phyloP scores from a whole-genome alignment of 1,140 invertebrate species.

The Euura saliciscinereae region DNA sequence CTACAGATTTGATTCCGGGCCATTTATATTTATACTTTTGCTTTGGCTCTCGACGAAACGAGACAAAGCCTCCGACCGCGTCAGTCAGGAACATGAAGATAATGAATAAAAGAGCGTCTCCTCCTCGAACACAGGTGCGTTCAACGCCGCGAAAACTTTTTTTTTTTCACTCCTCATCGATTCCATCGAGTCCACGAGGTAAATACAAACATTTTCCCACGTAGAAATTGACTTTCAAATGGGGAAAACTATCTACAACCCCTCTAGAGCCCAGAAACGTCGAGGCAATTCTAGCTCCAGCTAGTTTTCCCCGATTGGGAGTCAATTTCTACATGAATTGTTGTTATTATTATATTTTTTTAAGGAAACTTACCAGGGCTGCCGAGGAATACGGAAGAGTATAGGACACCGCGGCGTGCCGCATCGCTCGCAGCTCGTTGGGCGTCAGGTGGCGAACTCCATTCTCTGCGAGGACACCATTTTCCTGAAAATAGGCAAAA shows the following conservation, averaged over 20 bases:
- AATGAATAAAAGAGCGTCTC: background rate
- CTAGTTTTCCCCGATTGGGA: background rate
- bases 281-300: too few relatives aligned
- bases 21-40: constrained; percentile 6
- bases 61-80: background rate
- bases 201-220: too few relatives aligned
- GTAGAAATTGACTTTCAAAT: too few relatives aligned
- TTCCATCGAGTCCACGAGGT: too few relatives aligned
- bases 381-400: constrained; percentile 88
- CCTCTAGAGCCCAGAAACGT: too few relatives aligned
- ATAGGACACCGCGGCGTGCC: constrained; percentile 77
- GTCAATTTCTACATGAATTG: background rate
- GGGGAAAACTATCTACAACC: too few relatives aligned
- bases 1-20: constrained; percentile 2
- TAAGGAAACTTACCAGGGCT: constrained; percentile 74
- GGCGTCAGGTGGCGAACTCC: constrained; percentile 83
- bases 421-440: constrained; percentile 72
- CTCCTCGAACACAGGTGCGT: too few relatives aligned
- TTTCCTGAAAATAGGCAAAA: constrained; percentile 71
- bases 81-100: background rate
- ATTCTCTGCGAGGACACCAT: constrained; percentile 87
- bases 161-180: too few relatives aligned
- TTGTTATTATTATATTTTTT: background rate
- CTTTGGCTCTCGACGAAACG: background rate
- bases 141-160: too few relatives aligned